phyloP scores from a whole-genome alignment of 2,888 invertebrate genomes.

The Aspidiotus rigidus region DNA sequence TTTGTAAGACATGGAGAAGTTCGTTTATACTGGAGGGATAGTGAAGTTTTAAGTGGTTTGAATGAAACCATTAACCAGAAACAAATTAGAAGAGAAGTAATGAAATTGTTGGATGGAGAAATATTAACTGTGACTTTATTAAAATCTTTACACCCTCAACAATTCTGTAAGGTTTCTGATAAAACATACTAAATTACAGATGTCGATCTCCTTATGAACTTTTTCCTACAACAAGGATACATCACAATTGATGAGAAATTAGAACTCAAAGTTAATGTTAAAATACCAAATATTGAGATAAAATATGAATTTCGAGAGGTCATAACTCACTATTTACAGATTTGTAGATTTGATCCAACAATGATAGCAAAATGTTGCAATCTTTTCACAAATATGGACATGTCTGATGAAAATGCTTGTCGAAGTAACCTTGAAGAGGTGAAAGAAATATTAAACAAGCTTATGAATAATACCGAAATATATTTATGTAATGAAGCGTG shows the following conservation, averaged over 20 bases:
- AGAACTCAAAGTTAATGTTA: not conserved
- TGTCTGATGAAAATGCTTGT: not conserved
- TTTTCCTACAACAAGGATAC: not conserved
- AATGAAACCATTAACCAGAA: not conserved
- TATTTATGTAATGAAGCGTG: not conserved
- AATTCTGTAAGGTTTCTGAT: not conserved
- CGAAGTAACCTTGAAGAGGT: not conserved
- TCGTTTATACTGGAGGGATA: too few relatives aligned
- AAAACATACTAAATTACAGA: not conserved
- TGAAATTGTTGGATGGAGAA: not conserved
- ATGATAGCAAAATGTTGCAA: not conserved
- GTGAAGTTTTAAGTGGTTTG: too few relatives aligned
- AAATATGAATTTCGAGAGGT: too few relatives aligned
- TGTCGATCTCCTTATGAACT: not conserved
- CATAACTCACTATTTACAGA: too few relatives aligned
- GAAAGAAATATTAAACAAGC: not conserved
- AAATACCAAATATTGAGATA: not conserved
- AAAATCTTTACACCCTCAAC: not conserved
- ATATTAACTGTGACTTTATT: not conserved
- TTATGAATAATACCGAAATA: not conserved
- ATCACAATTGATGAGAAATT: not conserved
- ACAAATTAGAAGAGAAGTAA: not conserved
- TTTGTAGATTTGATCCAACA: not conserved
- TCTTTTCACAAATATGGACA: not conserved
- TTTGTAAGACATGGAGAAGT: too few relatives aligned